Percentiles rank a stretch among this genome's conserved stretches.
Conservation (phyloP, 2,888 invertebrate species). For the Chromoteleia sp. region DNA sequence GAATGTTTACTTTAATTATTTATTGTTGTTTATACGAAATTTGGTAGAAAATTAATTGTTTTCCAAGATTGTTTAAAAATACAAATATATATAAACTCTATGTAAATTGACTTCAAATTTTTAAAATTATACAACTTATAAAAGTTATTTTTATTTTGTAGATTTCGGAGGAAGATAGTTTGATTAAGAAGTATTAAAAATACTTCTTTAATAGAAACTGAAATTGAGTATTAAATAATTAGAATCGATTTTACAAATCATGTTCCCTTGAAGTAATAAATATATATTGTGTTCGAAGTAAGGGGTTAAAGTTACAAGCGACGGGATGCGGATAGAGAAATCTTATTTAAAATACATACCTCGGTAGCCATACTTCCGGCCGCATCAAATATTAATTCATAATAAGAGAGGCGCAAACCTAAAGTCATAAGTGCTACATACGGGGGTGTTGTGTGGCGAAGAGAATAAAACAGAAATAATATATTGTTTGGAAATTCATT, state of each 20-base stretch:
- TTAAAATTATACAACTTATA: too few relatives aligned
- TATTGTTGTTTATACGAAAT: neutral
- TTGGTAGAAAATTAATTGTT: too few relatives aligned
- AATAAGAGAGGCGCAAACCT: constrained; percentile 14
- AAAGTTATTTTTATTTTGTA: too few relatives aligned
- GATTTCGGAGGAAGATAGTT: too few relatives aligned
- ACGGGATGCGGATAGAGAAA: neutral
- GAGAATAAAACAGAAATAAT: constrained; percentile 3
- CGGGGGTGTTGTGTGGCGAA: neutral
- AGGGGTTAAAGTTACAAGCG: neutral
- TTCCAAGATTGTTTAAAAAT: too few relatives aligned
- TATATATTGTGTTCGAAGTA: constrained; percentile 3
- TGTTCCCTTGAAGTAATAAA: neutral
- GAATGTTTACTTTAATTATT: neutral
- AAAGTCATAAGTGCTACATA: constrained; percentile 8
- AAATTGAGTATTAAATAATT: neutral
- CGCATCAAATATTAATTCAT: constrained; percentile 11
- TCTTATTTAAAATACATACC: constrained; percentile 24
- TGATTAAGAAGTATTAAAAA: neutral
- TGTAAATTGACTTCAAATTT: too few relatives aligned
- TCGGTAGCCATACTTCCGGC: neutral
- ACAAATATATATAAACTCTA: too few relatives aligned
- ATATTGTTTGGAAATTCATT: constrained; percentile 1
- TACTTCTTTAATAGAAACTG: neutral
- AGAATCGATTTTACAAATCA: neutral